Evolutionary conservation across 1,140 invertebrate species (phyloP).

Genomic region (Probaryconus sp.): DNA sequence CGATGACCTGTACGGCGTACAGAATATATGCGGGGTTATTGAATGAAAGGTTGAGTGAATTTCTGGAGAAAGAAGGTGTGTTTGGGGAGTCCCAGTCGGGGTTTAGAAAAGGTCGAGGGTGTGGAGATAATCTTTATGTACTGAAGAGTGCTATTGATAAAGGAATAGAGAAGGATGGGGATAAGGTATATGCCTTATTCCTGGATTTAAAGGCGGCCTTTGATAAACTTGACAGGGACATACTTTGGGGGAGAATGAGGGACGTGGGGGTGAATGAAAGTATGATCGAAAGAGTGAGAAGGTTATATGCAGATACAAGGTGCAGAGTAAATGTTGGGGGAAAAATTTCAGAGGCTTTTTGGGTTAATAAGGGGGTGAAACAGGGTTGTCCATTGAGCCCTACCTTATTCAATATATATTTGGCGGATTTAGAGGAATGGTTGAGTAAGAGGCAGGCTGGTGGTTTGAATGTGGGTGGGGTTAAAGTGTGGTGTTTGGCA

Average conservation of each 20-base stretch:
- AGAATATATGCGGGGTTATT: constrained; percentile 21
- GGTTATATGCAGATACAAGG: no score
- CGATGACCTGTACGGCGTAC: constrained; percentile 30
- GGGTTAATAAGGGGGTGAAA: constrained; percentile 24
- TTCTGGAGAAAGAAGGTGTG: constrained; percentile 35
- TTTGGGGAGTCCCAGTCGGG: constrained; percentile 34
- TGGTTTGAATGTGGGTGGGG: not conserved
- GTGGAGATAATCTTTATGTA: constrained; percentile 57
- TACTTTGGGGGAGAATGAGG: constrained; percentile 9
- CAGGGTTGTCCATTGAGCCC: constrained; percentile 40
- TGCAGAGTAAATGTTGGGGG: constrained; percentile 3
- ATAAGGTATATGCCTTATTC: constrained; percentile 16
- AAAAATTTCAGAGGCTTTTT: not conserved
- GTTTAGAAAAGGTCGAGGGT: constrained; percentile 50
- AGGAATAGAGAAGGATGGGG: not conserved
- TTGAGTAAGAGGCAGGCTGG: constrained; percentile 6
- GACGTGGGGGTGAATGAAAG: not conserved
- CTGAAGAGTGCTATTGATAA: constrained; percentile 25
- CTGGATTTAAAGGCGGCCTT: constrained; percentile 37
- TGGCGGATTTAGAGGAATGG: constrained; percentile 19
- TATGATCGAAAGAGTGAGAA: constrained; percentile 3
- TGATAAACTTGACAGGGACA: constrained; percentile 25
- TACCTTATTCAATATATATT: constrained; percentile 38
- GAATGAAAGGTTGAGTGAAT: constrained; percentile 1
- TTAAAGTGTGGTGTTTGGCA: constrained; percentile 5